These are phyloP conservation scores for Heliothis subflexa DNA, from an alignment of 1,140 invertebrate genomes.

Conservation along the genomic window DNA sequence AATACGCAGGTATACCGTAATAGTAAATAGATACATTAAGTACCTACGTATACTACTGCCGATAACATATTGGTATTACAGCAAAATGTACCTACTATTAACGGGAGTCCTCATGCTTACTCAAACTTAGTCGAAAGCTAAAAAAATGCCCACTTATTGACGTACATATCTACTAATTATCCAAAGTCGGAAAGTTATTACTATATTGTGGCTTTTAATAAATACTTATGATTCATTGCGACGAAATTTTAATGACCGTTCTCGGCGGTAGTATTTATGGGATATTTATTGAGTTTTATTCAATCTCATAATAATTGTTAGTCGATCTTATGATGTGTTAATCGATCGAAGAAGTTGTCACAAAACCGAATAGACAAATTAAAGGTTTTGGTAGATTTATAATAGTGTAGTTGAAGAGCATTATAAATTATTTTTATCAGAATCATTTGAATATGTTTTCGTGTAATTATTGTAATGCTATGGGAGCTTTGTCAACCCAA, in stretches of 20 bases:
- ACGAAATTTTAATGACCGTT: background rate
- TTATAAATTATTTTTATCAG: no score
- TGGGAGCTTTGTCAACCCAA: background rate
- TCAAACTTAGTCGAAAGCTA: background rate
- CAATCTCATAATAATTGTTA: background rate
- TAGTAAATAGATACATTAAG: background rate
- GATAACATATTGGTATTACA: background rate
- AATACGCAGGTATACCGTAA: constrained; percentile 25
- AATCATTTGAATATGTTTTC: no score
- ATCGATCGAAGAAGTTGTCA: background rate
- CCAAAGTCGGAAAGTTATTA: no score
- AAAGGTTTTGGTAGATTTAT: background rate
- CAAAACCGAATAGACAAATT: background rate
- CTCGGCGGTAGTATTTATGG: background rate
- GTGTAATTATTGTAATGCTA: no score
- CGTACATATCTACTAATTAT: no score
- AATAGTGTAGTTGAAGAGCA: no score
- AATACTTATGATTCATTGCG: background rate
- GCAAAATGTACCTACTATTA: background rate
- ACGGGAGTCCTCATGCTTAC: background rate
- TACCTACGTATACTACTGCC: background rate
- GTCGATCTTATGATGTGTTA: background rate
- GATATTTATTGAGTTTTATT: background rate
- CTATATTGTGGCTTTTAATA: background rate
- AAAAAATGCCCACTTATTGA: background rate